Base-by-base conservation (phyloP, 2,113 vertebrate species). In the Garra rufa region DNA sequence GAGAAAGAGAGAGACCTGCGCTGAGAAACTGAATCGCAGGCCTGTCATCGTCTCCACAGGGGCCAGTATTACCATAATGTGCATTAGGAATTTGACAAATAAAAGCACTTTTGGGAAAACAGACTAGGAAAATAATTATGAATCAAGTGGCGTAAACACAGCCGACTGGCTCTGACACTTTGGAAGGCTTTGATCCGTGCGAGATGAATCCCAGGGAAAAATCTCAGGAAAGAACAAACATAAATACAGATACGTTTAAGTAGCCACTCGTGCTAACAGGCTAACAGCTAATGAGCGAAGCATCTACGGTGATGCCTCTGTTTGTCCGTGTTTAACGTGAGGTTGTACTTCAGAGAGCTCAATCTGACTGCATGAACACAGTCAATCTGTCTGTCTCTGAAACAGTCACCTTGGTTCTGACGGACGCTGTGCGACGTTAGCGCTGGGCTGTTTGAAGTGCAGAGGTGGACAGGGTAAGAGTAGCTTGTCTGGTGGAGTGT, bases 401-500 rank as follows among this genome's bases (percentile, higher is more conserved):
- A 73, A 85, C 48, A 50, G 59, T 87, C 79, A 87, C 89, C 85
- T 83, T 89, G 78, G 76, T 83, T 76, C 48, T 75, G 83, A 83
- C 81, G 75, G 76, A 19, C 61, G 76, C 78, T 86, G 70, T 48
- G n/a, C 10, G 74, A 52, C 41, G 63, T 73, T 86, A 70, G 61
- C 24, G 4, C 38, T 70, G n/a, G 67, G 65, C 59, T 82, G 69
- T 83, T 76, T 73, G 65, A 76, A 78, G 57, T 63, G 76, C 28
- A 15, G 38, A 75, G 63, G 67, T 83, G 26, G 76, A 88, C 81
- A 55, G 81, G 21, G 57, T 86, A 87, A 88, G 91, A 89, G 87
- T 69, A 89, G 82, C 85, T 17, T 26, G 81, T 83, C 89, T 91
- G 59, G 69, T 84, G 76, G 87, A 83, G 81, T 85, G 83, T 88